These are phyloP conservation scores for Nettapus auritus DNA, from an alignment of 2,113 vertebrate species.

Conservation along the genomic window DNA sequence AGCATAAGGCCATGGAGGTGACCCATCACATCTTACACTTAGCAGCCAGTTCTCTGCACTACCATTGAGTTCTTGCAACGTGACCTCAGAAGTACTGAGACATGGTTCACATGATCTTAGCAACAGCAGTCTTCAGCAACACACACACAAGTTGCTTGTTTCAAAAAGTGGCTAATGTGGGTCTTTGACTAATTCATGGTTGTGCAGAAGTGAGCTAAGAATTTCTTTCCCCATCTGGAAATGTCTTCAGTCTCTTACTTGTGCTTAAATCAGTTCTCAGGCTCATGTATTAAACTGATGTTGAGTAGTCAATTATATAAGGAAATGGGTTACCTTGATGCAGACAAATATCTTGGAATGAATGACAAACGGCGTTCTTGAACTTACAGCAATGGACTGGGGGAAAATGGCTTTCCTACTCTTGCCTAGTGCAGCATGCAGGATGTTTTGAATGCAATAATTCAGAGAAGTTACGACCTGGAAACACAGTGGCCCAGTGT, in stretches of 20 bases:
- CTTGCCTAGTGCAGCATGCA: neutral
- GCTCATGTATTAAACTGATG: neutral
- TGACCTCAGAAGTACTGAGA: accelerated
- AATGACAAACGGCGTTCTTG: neutral
- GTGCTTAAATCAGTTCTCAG: neutral
- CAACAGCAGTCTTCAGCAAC: neutral
- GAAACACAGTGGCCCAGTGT: neutral
- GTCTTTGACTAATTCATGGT: neutral
- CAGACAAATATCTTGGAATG: too few species aligned
- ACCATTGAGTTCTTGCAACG: accelerated
- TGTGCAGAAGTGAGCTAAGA: neutral
- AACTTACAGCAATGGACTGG: neutral
- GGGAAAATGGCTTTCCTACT: neutral
- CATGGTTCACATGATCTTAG: accelerated
- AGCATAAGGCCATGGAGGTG: accelerated
- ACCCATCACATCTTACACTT: accelerated
- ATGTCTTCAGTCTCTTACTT: neutral
- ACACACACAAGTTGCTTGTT: too few species aligned
- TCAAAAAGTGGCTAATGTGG: neutral
- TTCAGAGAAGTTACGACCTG: neutral
- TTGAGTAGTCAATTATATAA: neutral
- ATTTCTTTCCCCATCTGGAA: neutral
- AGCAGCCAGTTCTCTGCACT: accelerated
- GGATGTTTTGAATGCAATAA: neutral
- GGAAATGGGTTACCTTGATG: neutral